Conservation (phyloP, 2,113 vertebrate species). For the Proterorhinus semilunaris region DNA sequence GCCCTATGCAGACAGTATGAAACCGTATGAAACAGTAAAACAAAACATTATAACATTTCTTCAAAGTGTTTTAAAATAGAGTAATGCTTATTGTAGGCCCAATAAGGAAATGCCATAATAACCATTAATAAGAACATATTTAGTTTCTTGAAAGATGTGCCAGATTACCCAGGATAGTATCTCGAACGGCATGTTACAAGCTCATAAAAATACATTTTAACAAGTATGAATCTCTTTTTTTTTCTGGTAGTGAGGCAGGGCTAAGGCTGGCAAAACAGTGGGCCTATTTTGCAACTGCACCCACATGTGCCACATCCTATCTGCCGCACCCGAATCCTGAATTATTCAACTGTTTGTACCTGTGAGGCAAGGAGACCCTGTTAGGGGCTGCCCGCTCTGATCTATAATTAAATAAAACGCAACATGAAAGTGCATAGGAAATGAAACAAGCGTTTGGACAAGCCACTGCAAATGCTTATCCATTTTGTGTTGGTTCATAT, state of each 20-base stretch:
- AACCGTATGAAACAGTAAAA: no score
- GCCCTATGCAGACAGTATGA: no score
- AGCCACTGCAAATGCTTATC: slow-evolving; percentile 66
- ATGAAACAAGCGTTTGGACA: slow-evolving; percentile 67
- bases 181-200: slow-evolving; percentile 4
- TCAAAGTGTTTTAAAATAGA: no score
- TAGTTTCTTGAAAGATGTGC: slow-evolving; percentile 6
- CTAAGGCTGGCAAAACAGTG: slow-evolving; percentile 49
- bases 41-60: no score
- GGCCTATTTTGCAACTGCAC: slow-evolving; percentile 59
- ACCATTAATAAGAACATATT: no score
- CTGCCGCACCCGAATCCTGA: slow-evolving; percentile 59
- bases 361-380: slow-evolving; percentile 74
- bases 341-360: slow-evolving; percentile 82
- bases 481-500: slow-evolving; percentile 41
- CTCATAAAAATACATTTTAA: slow-evolving; percentile 54
- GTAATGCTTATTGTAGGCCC: no score
- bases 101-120: no score
- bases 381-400: slow-evolving; percentile 73
- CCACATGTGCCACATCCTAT: slow-evolving; percentile 57
- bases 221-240: slow-evolving; percentile 57
- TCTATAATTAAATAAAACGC: slow-evolving; percentile 82
- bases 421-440: slow-evolving; percentile 80
- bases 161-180: slow-evolving; percentile 6
- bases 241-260: slow-evolving; percentile 52